These are phyloP conservation scores for Halcyon senegalensis DNA, from an alignment of 2,113 vertebrate species.

Conservation along the genomic window DNA sequence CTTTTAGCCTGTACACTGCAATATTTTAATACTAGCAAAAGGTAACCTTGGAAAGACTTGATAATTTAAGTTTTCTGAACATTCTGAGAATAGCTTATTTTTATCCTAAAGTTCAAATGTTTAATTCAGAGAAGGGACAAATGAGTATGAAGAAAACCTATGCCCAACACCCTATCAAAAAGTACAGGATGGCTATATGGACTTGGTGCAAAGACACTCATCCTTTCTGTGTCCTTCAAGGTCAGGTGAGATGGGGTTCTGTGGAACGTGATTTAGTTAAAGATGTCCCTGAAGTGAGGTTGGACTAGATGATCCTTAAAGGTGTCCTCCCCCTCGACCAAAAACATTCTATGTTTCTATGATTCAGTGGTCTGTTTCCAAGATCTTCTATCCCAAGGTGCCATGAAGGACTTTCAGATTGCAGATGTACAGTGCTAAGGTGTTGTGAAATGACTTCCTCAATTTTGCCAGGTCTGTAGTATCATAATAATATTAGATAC, in stretches of 20 bases:
- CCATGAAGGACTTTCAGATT: background rate
- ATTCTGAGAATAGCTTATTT: background rate
- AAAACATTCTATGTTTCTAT: background rate
- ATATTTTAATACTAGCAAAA: background rate
- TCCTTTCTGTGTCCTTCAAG: background rate
- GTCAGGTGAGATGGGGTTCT: background rate
- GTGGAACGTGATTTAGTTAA: background rate
- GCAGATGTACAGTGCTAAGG: background rate
- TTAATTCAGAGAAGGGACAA: background rate
- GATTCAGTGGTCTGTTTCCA: background rate
- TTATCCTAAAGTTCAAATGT: background rate
- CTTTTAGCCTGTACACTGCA: background rate
- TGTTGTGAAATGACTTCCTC: background rate
- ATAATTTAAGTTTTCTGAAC: background rate
- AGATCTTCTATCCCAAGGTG: background rate
- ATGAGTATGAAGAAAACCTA: background rate
- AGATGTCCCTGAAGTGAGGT: background rate
- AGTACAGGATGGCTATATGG: rapidly evolving
- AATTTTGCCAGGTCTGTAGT: background rate
- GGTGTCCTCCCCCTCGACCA: background rate
- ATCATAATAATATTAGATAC: background rate
- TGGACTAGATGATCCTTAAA: background rate
- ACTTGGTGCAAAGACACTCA: background rate
- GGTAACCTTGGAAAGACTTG: background rate
- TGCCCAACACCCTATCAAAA: background rate